Conservation (phyloP, 2,888 invertebrate species). For the Chrysodeixis includens region DNA sequence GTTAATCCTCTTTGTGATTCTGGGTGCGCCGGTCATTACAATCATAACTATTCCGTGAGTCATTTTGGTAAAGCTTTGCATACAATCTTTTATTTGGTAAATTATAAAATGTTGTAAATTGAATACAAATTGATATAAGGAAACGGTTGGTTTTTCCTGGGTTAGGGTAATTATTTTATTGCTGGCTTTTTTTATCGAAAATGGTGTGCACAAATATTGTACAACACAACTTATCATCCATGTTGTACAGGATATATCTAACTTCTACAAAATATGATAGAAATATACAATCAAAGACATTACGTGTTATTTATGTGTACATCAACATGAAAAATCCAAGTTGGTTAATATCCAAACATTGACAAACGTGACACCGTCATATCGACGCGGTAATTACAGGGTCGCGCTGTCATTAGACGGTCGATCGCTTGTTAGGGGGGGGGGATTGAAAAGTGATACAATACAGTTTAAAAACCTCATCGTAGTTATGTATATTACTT, state of each 20-base stretch:
- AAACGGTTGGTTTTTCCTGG: no score
- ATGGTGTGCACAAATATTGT: no score
- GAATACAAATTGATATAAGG: no score
- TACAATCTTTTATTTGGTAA: background rate
- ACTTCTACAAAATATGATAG: no score
- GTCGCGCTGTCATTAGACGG: constrained; percentile 33
- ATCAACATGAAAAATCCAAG: background rate
- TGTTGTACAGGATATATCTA: no score
- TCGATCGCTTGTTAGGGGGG: constrained; percentile 16
- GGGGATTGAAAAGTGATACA: constrained; percentile 14
- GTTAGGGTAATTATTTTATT: no score
- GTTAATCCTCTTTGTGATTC: background rate
- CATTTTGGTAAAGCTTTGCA: background rate
- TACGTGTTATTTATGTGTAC: background rate
- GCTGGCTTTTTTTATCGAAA: no score
- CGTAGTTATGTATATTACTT: background rate
- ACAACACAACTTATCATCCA: no score
- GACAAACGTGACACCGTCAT: constrained; percentile 13
- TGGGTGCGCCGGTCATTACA: background rate
- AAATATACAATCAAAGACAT: no score
- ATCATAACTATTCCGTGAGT: background rate
- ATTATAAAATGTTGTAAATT: no score
- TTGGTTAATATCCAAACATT: constrained; percentile 29
- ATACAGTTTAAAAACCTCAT: constrained; percentile 12
- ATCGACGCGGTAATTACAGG: constrained; percentile 33